These are phyloP conservation scores for Epizoanthus stellaris DNA, from an alignment of 92 coral and sea anemone genomes.

Conservation along the genomic window DNA sequence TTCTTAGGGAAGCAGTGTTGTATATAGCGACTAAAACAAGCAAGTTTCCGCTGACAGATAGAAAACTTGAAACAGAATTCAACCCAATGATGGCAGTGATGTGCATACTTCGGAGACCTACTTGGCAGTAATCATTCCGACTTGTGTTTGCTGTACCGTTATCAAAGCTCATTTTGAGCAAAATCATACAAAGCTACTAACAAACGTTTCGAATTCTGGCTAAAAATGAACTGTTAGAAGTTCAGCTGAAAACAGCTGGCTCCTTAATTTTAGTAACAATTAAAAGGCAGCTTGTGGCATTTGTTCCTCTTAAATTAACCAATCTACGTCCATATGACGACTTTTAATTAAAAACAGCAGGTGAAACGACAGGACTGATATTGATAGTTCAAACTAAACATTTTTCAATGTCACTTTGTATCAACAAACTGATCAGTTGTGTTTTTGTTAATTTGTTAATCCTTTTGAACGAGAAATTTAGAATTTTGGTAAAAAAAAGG, in stretches of 20 bases:
- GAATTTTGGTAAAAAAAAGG: too few relatives aligned
- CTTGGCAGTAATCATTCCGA: not conserved
- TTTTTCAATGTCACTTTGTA: too few relatives aligned
- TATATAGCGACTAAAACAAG: constrained; percentile 21
- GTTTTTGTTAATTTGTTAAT: too few relatives aligned
- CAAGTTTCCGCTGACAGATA: constrained; percentile 20
- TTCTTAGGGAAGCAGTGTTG: constrained; percentile 11
- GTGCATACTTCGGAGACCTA: not conserved
- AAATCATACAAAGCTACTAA: not conserved
- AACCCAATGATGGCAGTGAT: constrained; percentile 18
- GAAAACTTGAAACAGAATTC: constrained; percentile 10
- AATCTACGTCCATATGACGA: not conserved
- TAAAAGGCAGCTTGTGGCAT: not conserved
- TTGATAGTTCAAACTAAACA: too few relatives aligned
- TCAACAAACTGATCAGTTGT: too few relatives aligned
- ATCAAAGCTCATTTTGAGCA: not conserved
- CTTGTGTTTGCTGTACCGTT: not conserved
- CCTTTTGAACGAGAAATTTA: too few relatives aligned
- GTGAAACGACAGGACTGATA: too few relatives aligned
- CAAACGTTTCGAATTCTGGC: not conserved
- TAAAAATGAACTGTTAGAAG: not conserved
- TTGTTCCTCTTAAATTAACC: not conserved
- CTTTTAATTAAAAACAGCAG: not conserved
- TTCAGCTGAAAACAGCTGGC: constrained; percentile 11
- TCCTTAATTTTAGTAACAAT: not conserved